Percentiles rank a stretch among this genome's conserved stretches.
These are phyloP conservation scores for Tragelaphus scriptus DNA, from an alignment of 2,113 vertebrate species.

Conservation along the genomic window DNA sequence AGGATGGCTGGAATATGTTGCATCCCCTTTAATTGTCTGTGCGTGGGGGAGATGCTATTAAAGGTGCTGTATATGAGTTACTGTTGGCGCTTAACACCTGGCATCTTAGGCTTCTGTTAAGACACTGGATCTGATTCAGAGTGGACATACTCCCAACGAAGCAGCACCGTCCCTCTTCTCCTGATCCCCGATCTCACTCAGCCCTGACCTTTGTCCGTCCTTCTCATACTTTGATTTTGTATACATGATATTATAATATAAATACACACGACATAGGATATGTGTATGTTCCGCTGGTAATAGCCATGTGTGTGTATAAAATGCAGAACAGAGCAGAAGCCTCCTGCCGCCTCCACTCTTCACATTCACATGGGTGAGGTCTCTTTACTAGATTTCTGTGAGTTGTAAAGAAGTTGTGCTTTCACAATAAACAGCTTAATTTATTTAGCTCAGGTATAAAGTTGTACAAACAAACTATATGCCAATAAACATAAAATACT, in stretches of 20 bases:
- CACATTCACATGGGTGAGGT: fast-evolving
- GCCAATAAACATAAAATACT: fast-evolving
- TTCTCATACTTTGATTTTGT: too few species aligned
- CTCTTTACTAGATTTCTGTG: background rate
- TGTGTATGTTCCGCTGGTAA: fast-evolving
- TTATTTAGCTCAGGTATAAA: too few species aligned
- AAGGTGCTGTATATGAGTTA: fast-evolving
- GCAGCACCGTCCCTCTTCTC: fast-evolving
- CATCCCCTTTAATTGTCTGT: fast-evolving
- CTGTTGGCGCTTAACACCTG: background rate
- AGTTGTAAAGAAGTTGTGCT: background rate
- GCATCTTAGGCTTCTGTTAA: background rate
- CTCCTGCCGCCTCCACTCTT: background rate
- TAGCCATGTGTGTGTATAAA: fast-evolving
- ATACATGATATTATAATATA: too few species aligned
- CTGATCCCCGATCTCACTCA: fast-evolving
- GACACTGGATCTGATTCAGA: background rate
- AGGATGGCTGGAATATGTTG: fast-evolving
- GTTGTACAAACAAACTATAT: background rate
- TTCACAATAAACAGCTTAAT: background rate
- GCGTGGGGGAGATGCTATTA: fast-evolving
- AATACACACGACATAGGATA: background rate
- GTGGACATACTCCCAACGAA: background rate
- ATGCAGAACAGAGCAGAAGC: fast-evolving
- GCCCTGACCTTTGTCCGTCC: background rate